Conservation (phyloP, 2,113 vertebrate genomes). For the Mionectes macconnelli region DNA sequence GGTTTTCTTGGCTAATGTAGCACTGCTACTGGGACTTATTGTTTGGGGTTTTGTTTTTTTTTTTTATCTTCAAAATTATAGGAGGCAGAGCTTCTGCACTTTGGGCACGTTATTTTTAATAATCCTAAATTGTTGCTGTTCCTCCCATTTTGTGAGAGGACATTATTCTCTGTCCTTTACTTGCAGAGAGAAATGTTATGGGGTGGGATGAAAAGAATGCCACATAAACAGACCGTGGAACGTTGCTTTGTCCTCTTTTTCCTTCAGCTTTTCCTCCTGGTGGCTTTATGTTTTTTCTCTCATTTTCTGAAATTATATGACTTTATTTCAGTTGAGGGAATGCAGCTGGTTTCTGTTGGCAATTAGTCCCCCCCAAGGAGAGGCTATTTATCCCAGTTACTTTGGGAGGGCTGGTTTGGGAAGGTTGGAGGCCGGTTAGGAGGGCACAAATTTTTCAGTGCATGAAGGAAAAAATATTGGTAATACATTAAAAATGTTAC, state of each 20-base stretch:
- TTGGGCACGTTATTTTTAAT: neutral
- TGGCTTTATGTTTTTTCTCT: neutral
- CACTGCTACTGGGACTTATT: neutral
- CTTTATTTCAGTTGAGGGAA: neutral
- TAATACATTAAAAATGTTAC: accelerated
- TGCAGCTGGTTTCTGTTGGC: neutral
- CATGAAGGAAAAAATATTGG: accelerated
- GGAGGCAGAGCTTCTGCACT: neutral
- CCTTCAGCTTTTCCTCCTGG: neutral
- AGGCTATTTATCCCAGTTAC: neutral
- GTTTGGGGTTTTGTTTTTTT: neutral
- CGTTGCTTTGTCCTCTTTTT: neutral
- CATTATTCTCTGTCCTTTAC: neutral
- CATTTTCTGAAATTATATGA: neutral
- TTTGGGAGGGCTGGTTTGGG: accelerated
- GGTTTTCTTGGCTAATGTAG: neutral
- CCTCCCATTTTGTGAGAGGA: neutral
- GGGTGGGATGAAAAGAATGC: neutral
- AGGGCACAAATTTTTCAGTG: accelerated
- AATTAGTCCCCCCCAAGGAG: neutral
- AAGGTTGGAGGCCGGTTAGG: accelerated
- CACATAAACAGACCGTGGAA: neutral
- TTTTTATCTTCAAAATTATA: neutral
- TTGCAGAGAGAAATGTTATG: neutral
- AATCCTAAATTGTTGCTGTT: neutral